Conservation (phyloP, 2,113 vertebrate species). For the Oryzias woworae region DNA sequence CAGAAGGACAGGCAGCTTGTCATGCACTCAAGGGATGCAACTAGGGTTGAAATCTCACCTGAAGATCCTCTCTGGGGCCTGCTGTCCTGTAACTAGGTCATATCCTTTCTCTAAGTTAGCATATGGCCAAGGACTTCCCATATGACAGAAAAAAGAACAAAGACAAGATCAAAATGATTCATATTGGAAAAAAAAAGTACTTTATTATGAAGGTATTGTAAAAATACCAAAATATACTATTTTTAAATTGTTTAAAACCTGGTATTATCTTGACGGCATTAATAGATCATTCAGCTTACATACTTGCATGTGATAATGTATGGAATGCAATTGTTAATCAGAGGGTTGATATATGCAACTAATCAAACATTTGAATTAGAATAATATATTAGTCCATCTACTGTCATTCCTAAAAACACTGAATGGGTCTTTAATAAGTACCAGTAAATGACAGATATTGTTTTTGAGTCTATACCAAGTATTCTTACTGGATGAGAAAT, state of each 20-base stretch:
- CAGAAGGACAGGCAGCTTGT: slow-evolving; percentile 42
- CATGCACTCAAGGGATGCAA: slow-evolving; percentile 19
- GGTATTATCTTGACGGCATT: too few relatives aligned
- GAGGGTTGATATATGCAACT: too few relatives aligned
- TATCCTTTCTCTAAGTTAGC: slow-evolving; percentile 94
- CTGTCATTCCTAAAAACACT: slow-evolving; percentile 6
- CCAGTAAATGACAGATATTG: too few relatives aligned
- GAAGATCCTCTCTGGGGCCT: slow-evolving; percentile 97
- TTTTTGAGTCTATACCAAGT: too few relatives aligned
- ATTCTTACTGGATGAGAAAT: too few relatives aligned
- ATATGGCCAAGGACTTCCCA: slow-evolving; percentile 93
- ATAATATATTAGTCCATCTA: background rate
- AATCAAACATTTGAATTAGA: too few relatives aligned
- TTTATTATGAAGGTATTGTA: background rate
- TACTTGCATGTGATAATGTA: too few relatives aligned
- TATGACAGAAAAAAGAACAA: slow-evolving; percentile 8
- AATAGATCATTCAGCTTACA: too few relatives aligned
- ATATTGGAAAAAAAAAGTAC: too few relatives aligned
- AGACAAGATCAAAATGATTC: background rate
- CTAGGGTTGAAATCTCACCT: slow-evolving; percentile 79
- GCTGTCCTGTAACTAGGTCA: slow-evolving; percentile 94
- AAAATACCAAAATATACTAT: too few relatives aligned
- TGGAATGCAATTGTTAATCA: too few relatives aligned
- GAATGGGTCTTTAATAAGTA: slow-evolving; percentile 21
- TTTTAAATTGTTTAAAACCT: too few relatives aligned